Percentiles rank a stretch among this genome's conserved stretches.
These are phyloP conservation scores for Thunnus albacares DNA, from an alignment of 2,797 vertebrate species.

Conservation along the genomic window DNA sequence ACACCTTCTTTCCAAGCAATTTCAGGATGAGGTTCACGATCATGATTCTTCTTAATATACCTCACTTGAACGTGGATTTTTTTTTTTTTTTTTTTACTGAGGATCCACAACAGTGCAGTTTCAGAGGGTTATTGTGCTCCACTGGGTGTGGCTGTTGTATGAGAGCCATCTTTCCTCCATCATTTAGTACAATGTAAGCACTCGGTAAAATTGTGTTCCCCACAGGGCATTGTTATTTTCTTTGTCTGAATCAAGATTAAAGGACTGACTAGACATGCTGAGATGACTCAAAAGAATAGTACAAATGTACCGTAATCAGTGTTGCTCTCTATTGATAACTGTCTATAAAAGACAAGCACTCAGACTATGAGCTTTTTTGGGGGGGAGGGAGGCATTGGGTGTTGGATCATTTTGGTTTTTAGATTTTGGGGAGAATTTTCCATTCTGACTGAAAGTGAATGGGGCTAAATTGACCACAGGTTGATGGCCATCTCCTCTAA, in stretches of 20 bases:
- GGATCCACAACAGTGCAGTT: slow-evolving; percentile 12
- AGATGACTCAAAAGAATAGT: slow-evolving; percentile 25
- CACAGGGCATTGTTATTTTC: slow-evolving; percentile 49
- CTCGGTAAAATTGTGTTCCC: slow-evolving; percentile 38
- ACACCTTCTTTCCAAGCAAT: slow-evolving; percentile 52
- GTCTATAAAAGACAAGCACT: slow-evolving; percentile 3
- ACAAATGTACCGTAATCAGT: slow-evolving; percentile 23
- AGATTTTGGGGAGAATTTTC: neutral
- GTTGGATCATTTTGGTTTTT: neutral
- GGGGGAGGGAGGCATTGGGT: neutral
- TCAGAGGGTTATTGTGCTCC: slow-evolving; percentile 37
- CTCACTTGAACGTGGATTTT: slow-evolving; percentile 16
- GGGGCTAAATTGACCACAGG: neutral
- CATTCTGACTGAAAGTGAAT: neutral
- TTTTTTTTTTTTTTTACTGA: slow-evolving; percentile 4
- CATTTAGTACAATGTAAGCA: slow-evolving; percentile 41
- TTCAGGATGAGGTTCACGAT: slow-evolving; percentile 12
- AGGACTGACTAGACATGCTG: slow-evolving; percentile 27
- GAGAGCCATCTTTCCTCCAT: slow-evolving; percentile 42
- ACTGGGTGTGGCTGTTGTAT: slow-evolving; percentile 56
- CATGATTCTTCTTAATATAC: slow-evolving; percentile 32
- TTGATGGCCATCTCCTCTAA: neutral
- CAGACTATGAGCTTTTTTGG: slow-evolving; percentile 1
- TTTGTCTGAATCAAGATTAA: slow-evolving; percentile 58
- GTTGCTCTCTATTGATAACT: slow-evolving; percentile 13